phyloP scores from a whole-genome alignment of 2,113 vertebrate genomes.

The Passer montanus region DNA sequence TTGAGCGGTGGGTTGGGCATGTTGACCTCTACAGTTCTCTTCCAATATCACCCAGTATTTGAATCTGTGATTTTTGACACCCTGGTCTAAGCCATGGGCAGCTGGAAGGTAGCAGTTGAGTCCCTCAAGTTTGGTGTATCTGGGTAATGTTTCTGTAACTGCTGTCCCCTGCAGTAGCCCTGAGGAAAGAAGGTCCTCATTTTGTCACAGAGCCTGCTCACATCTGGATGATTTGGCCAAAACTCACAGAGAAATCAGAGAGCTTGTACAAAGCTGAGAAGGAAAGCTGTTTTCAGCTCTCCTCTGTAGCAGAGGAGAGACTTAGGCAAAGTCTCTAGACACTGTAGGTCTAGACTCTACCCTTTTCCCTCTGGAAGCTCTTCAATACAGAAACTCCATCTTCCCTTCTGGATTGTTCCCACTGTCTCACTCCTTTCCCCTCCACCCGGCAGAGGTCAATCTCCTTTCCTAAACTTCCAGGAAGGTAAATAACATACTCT shows the following conservation, averaged over 20 bases:
- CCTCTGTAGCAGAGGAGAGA: neutral
- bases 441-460: neutral
- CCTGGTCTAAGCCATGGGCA: neutral
- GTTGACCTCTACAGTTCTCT: neutral
- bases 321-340: neutral
- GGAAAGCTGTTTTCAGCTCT: neutral
- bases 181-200: neutral
- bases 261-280: neutral
- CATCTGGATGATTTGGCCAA: neutral
- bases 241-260: neutral
- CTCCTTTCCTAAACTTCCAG: neutral
- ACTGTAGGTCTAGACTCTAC: fast-evolving
- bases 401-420: neutral
- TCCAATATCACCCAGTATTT: neutral
- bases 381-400: neutral
- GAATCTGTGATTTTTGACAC: neutral
- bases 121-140: neutral
- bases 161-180: neutral
- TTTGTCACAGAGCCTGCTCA: neutral
- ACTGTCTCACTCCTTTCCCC: neutral
- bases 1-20: neutral
- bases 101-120: neutral
- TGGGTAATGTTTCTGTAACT: neutral
- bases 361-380: neutral
- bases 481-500: neutral